Evolutionary conservation across 2,113 vertebrate genomes (phyloP), one percentile per base, ranked within the genome.

Genomic region (Geococcyx californianus): DNA sequence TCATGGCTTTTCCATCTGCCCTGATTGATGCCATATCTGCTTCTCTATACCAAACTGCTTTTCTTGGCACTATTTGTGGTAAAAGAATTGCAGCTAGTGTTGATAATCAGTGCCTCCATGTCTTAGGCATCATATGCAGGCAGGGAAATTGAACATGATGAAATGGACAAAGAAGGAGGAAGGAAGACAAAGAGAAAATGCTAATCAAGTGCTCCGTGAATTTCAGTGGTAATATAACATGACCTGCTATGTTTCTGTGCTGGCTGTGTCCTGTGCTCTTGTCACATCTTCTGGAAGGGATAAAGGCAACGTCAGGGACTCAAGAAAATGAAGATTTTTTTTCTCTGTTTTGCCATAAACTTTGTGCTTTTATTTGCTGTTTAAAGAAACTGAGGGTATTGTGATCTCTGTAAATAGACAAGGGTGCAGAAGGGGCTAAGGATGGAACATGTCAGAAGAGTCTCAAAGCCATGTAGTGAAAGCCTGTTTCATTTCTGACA

Each of bases 211-310:
- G 42, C 51, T 54, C n/a, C 52, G 0, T 24, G n/a, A 63, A 45
- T 47, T 64, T 51, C 55, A 64, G 25, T 24, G 25, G 9, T 45
- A 44, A 9, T 33, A 24, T 10, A 45, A 29, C 0, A 0, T 26
- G 40, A 62, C 47, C 79, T 29, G 11, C 20, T 55, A 60, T n/a
- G 42, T 44, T 28, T 14, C 54, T 19, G 55, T 40, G 68, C 42
- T 40, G 68, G 14, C 42, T 45, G 16, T 68, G 60, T 21, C 69
- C 40, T 29, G 29, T 64, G 63, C 42, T 58, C 56, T 17, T 64
- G 62, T 13, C n/a, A 40, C 11, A 33, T 15, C 8, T 0, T 19
- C 36, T 59, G 56, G 69, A 52, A 68, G 34, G 12, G 26, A 73
- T 47, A 36, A 86, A 62, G 31, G 25, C 16, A 23, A 55, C 10